Base-by-base conservation (phyloP, 2,797 vertebrate species). In the Gobionotothen gibberifrons region DNA sequence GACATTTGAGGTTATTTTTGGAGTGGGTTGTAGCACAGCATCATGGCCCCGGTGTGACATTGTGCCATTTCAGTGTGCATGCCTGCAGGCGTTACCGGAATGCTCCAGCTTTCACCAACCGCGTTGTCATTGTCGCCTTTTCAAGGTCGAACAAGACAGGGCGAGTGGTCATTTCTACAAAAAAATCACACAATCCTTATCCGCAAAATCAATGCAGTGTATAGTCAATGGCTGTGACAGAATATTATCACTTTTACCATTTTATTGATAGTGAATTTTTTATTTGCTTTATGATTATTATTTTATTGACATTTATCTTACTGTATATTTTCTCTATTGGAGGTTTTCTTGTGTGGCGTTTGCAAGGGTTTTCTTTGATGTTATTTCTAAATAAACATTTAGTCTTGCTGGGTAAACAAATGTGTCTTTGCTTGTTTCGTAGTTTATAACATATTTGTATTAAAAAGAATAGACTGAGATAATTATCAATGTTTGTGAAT, bases 321-420 rank as follows among this genome's bases (percentile, higher is more conserved):
- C 52, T 76, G 59, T 76, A 62, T 79, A 49, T 76, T 89, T 85
- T 85, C 58, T 73, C 70, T 46, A 77, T 79, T 68, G 52, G 40
- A 74, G 19, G 60, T 72, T 70, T 43, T 73, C 69, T 69, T 72
- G 57, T 80, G 67, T 82, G 60, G 64, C 42, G 82, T 63, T 61
- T 13, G 59, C 53, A 69, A 81, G 47, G 69, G 84, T 84, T 54
- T 90, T 79, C 77, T 91, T 71, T 83, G 74, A 84, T 79, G 83
- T 90, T 74, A 83, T 93, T 93, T 93, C 68, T 87, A 86, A 93
- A 93, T 94, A 94, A 93, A 94, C 57, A 72, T 74, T 9, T 84
- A 64, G 70, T 87, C 66, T 87, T 85, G 72, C 70, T 85, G 69
- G 79, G 56, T 86, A 4, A 32, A 44, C 14, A 19, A 29, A 4